Conservation (phyloP, 2,888 invertebrate genomes). For the Andrena trimmerana region DNA sequence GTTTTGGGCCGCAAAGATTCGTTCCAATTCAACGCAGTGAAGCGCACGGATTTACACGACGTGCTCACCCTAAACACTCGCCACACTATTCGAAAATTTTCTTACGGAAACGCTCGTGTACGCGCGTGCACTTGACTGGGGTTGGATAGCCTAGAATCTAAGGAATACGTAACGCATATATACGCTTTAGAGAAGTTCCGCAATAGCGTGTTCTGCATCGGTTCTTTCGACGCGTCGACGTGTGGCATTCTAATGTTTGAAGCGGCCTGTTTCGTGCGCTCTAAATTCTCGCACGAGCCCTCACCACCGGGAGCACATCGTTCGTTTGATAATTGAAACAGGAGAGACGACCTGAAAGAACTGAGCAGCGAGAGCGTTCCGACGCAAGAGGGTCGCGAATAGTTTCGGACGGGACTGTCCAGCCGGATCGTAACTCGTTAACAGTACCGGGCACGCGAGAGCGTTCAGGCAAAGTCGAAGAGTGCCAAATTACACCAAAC, state of each 20-base stretch:
- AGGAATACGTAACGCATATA: slow-evolving; percentile 43
- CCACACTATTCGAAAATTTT: slow-evolving; percentile 33
- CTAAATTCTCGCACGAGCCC: not conserved
- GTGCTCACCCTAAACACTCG: not conserved
- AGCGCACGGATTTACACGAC: slow-evolving; percentile 11
- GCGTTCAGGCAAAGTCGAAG: slow-evolving; percentile 34
- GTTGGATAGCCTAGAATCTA: slow-evolving; percentile 37
- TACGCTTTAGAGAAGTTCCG: slow-evolving; percentile 57
- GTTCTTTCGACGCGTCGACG: slow-evolving; percentile 23
- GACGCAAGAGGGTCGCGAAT: not conserved
- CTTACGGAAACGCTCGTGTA: slow-evolving; percentile 6
- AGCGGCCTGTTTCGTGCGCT: slow-evolving; percentile 22
- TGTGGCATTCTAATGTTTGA: slow-evolving; percentile 41
- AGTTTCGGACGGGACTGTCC: not conserved
- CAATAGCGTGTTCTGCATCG: slow-evolving; percentile 35
- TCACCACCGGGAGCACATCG: not conserved
- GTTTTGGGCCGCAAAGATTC: slow-evolving; percentile 11
- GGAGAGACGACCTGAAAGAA: slow-evolving; percentile 12
- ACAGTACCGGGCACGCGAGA: not conserved
- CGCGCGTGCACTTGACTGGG: not conserved
- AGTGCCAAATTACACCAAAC: slow-evolving; percentile 64
- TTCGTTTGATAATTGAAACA: not conserved
- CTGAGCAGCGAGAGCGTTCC: not conserved
- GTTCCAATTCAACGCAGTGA: slow-evolving; percentile 1
- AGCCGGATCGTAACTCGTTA: slow-evolving; percentile 8